Base-by-base conservation (phyloP, 2,797 vertebrate genomes). In the Gobionotothen gibberifrons region DNA sequence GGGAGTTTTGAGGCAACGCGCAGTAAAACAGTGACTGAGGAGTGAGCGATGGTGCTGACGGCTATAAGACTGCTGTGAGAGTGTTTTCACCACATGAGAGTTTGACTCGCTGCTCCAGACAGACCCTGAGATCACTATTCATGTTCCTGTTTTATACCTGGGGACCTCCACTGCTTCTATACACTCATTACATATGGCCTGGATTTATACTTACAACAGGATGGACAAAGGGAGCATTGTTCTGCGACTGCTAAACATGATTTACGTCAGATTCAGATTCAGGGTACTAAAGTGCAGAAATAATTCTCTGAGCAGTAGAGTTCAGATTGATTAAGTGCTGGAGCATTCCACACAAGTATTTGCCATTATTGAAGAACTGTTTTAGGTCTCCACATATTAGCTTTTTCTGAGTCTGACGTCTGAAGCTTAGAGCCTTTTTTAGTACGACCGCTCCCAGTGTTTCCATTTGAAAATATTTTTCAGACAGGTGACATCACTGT, bases 71-170 rank as follows among this genome's bases (percentile, higher is more conserved):
- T 46, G 77, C 64, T 71, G 65, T 40, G 64, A 72, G 76, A 72
- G 66, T 82, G 85, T 81, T 85, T 82, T 67, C 85, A 55, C 85
- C 73, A 64, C 19, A 17, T 74, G 87, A 68, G 60, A 9, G 66
- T 82, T 89, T 78, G 77, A 81, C 79, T 85, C 76, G 42, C 48
- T 55, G 52, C 48, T 76, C 76, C 76, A 88, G 74, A 72, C 75
- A 73, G 72, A 79, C 70, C 48, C 59, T 62, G 49, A 42, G 62
- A 51, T 84, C 70, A 47, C 76, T 84, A 84, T 89, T 85, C 87
- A 76, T 85, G 72, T 78, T 81, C 74, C 64, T 55, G 64, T 56
- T 83, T 66, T 72, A 74, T 84, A 82, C 82, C 64, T 64, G 63
- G 74, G 66, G 72, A 78, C 42, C 72, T 76, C 67, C 36, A 19